phyloP scores from a whole-genome alignment of 2,113 vertebrate genomes.

The Mus pahari region DNA sequence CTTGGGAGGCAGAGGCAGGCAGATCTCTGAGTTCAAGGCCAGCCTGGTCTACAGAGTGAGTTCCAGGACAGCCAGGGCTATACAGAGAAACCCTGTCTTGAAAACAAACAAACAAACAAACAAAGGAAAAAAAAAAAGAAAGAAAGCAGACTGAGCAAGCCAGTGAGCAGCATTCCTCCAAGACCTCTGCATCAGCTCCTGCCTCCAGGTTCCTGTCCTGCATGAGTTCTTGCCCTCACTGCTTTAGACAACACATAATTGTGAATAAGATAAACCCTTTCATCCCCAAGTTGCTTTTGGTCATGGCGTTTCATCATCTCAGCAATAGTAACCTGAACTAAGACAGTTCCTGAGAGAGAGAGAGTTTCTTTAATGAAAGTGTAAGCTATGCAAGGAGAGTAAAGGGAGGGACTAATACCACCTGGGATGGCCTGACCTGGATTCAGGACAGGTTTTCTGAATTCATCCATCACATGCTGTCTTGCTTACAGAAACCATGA shows the following conservation, averaged over 20 bases:
- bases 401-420: neutral
- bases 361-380: neutral
- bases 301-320: neutral
- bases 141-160: neutral
- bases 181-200: neutral
- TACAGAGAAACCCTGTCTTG: too few species aligned
- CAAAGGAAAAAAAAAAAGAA: too few species aligned
- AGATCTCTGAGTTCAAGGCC: too few species aligned
- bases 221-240: neutral
- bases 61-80: too few species aligned
- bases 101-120: too few species aligned
- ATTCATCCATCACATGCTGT: neutral
- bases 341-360: neutral
- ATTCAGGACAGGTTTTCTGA: neutral
- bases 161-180: neutral
- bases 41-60: too few species aligned
- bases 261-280: neutral
- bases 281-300: neutral
- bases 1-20: too few species aligned
- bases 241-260: neutral
- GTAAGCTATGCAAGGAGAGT: neutral
- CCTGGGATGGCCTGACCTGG: neutral
- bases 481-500: neutral
- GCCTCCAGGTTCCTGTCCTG: neutral
- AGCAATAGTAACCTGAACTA: neutral